Percentiles rank a stretch among this genome's conserved stretches.
phyloP scores from a whole-genome alignment of 2,797 vertebrate species.

The Anabacerthia variegaticeps region DNA sequence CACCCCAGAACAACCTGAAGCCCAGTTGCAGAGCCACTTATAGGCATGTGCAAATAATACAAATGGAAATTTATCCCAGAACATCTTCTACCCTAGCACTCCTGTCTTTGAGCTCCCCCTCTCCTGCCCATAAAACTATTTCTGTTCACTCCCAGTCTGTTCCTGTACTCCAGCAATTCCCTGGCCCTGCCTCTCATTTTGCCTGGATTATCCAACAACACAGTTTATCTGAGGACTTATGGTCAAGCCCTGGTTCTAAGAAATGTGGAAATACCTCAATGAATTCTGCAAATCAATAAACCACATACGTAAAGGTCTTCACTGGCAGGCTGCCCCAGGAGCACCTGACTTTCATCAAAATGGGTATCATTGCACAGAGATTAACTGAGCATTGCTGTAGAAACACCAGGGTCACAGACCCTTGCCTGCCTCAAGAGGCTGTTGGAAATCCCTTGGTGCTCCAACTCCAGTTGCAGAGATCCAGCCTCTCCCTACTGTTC shows the following conservation, averaged over 20 bases:
- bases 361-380: neutral
- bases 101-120: neutral
- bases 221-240: neutral
- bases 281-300: constrained; percentile 16
- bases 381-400: neutral
- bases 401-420: neutral
- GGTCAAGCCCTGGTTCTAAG: neutral
- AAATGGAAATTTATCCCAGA: neutral
- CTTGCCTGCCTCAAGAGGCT: neutral
- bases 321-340: neutral
- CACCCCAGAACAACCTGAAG: neutral
- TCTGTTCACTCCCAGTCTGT: neutral
- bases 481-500: neutral
- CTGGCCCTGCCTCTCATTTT: neutral
- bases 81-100: neutral
- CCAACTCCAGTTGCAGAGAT: neutral
- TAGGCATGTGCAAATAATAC: neutral
- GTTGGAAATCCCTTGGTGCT: neutral
- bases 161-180: neutral
- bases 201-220: neutral
- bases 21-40: neutral
- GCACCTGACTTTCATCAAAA: neutral
- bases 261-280: neutral
- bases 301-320: neutral
- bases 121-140: neutral